Evolutionary conservation across 2,888 invertebrate species (phyloP), one percentile per base, ranked within the genome.

Genomic region (Oscheius onirici): DNA sequence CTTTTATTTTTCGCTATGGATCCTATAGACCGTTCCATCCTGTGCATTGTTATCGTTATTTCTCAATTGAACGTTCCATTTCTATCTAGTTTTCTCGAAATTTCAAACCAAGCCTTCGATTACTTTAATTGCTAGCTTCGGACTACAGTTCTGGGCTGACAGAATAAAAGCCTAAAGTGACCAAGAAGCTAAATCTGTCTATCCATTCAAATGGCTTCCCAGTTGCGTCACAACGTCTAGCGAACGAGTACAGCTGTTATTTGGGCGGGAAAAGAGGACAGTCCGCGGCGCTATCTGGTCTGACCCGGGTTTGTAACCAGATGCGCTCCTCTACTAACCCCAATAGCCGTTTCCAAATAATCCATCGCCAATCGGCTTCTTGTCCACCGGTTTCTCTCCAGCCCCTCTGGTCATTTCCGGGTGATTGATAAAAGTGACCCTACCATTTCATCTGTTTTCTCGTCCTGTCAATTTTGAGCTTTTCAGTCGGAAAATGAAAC

Each of bases 201-300:
- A 3, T 34, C 5, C 8, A 6, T 34, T 34, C 34, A 34, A 8
- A 6, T 34, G 28, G 13, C 46, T 24, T 34, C 24, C 24, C 63
- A 58, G 55, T 71, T 71, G 63, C 58, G 60, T 67, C 67, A 67
- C 65, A 58, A 66, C 70, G 70, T 70, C 69, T 41, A 34, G 49
- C 34, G 68, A 66, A 57, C 26, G 46, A 24, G 57, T 69, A 60
- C 54, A 61, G 63, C 28, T 67, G 26, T 17, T 60, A 44, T 41
- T n/a, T 34, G 3, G 34, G 34, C 34, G 34, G 34, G 34, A 34
- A 34, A 34, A 8, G 34, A 8, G 34, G 34, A 13, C 49, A 15
- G 20, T 70, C 49, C 43, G 28, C 20, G 34, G 51, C 67, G 49
- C 72, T 68, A 58, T 34, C 34, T 34, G 69, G 69, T 54, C 54